Evolutionary conservation across 2,113 vertebrate species (phyloP), one percentile per base, ranked within the genome.

Genomic region (Prunella fulvescens): DNA sequence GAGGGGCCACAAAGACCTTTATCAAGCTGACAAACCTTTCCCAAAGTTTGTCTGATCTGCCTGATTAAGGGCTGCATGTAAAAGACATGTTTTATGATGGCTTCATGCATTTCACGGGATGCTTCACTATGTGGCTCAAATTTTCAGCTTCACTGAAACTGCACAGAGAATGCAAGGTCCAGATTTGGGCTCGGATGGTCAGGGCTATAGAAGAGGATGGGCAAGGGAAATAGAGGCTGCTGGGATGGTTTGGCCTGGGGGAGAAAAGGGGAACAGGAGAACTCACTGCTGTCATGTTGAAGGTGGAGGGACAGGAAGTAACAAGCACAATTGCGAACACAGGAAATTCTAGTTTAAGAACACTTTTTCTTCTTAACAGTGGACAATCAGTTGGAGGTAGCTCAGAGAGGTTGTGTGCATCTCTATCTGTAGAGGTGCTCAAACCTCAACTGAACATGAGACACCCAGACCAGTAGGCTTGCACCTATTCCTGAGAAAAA

Each of bases 361-460:
- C 19, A 20, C 7, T 12, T 65, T 74, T 70, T 60, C 35, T 56
- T 39, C 11, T 7, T 60, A 22, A 47, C 19, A 28, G 9, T 12
- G 29, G 5, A 31, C 12, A 60, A 65, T 45, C 12, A 40, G 6
- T 14, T 50, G 14, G 14, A n/a, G n/a, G 13, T 33, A 28, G 20
- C 14, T 65, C 40, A 66, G 35, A 31, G 44, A 42, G 17, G 5
- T 2, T 4, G 0, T 66, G 13, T 9, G 4, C 2, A 5, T 70
- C 18, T 79, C 39, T 31, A 11, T 44, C 4, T 14, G 11, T 3
- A 79, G 9, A 50, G 45, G 12, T 29, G 5, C 26, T 74, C 1
- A 1, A 76, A 3, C 7, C 28, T n/a, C 4, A 7, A 7, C 31
- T 39, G 31, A 29, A 50, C 28, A 22, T 19, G 44, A 42, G 17